Percentiles rank a stretch among this genome's conserved stretches.
These are phyloP conservation scores for Hyles euphorbiae DNA, from an alignment of 1,140 invertebrate genomes.

Conservation along the genomic window DNA sequence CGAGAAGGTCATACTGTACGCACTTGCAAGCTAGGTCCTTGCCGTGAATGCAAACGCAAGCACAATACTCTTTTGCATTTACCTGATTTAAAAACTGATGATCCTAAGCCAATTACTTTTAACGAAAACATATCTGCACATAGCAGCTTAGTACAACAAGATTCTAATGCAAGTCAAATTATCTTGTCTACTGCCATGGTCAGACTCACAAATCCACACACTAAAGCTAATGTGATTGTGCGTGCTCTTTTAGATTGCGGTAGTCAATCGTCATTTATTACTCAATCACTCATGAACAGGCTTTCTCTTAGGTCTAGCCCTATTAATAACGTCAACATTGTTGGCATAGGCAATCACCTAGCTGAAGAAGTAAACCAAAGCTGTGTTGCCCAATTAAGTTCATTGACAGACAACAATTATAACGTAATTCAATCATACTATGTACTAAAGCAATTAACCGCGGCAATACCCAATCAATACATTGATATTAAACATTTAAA, in stretches of 20 bases:
- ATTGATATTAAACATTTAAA: constrained; percentile 9
- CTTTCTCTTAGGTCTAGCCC: no score
- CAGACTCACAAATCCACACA: background rate
- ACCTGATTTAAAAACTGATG: constrained; percentile 3
- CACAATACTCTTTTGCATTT: constrained; percentile 12
- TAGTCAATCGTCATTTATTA: background rate
- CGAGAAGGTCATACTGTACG: no score
- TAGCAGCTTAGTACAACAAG: background rate
- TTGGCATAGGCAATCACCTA: background rate
- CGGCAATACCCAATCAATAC: constrained; percentile 2
- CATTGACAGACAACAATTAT: background rate
- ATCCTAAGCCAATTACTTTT: background rate
- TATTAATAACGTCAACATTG: background rate
- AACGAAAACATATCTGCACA: background rate
- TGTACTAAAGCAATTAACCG: constrained; percentile 4
- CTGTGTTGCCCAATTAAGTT: no score
- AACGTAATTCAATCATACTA: background rate
- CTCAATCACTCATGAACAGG: no score
- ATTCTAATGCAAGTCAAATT: background rate
- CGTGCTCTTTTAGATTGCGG: constrained; percentile 1
- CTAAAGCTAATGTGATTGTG: background rate
- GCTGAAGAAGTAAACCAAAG: no score
- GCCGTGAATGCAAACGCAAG: constrained; percentile 3
- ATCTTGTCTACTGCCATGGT: background rate
- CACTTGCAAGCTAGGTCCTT: no score